phyloP scores from a whole-genome alignment of 2,888 invertebrate genomes.

The Brassicogethes aeneus region DNA sequence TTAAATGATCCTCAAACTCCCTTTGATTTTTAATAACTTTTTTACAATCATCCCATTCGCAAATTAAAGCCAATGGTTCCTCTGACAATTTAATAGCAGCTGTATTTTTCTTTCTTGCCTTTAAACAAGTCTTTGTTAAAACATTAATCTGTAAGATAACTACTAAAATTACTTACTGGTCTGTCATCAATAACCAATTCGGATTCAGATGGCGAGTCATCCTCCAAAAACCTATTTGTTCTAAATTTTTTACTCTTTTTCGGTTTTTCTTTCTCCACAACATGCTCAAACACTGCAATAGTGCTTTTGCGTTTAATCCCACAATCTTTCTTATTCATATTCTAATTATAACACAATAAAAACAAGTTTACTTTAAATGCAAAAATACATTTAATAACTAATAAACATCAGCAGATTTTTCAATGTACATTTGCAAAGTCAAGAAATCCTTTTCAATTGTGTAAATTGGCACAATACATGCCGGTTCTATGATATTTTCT shows the following conservation, averaged over 20 bases:
- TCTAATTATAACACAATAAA: too few species aligned
- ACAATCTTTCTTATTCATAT: constrained; percentile 12
- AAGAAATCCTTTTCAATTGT: constrained; percentile 38
- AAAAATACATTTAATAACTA: too few species aligned
- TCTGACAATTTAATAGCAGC: constrained; percentile 23
- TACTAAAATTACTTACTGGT: constrained; percentile 13
- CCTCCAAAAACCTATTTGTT: constrained; percentile 15
- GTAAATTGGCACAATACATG: constrained; percentile 41
- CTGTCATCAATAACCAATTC: constrained; percentile 29
- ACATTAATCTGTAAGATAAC: neutral
- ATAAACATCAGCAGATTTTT: constrained; percentile 20
- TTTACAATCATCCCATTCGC: constrained; percentile 53
- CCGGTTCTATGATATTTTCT: constrained; percentile 22
- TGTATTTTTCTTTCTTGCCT: constrained; percentile 9
- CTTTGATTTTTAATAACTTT: constrained; percentile 39
- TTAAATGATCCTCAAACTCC: constrained; percentile 49
- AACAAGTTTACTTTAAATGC: too few species aligned
- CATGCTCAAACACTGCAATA: constrained; percentile 35
- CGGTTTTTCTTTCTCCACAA: constrained; percentile 24
- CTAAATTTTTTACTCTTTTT: constrained; percentile 16
- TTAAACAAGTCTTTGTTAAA: neutral
- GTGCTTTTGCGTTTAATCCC: constrained; percentile 22
- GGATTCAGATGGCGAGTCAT: constrained; percentile 25
- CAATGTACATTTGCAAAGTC: constrained; percentile 34
- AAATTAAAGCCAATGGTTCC: constrained; percentile 41